Conservation (phyloP, 2,113 vertebrate species). For the Aldabrachelys gigantea region DNA sequence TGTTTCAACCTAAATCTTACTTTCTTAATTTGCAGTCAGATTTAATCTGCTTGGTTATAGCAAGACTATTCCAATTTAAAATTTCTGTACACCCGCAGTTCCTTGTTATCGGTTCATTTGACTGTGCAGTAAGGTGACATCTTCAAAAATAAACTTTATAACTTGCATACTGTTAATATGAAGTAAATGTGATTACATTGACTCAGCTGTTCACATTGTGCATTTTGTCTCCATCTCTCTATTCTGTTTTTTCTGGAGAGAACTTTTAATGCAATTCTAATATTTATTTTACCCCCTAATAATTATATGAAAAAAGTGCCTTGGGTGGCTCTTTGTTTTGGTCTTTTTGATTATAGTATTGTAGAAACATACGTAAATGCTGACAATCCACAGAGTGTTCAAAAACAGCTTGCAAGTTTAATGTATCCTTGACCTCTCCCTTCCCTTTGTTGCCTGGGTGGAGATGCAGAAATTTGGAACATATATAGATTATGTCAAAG, state of each 20-base stretch:
- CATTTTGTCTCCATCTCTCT: neutral
- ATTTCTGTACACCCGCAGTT: neutral
- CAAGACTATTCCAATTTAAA: neutral
- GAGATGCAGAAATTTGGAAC: conserved; percentile 35
- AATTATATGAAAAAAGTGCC: neutral
- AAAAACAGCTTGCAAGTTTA: neutral
- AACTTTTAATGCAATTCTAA: conserved; percentile 4
- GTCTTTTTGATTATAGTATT: neutral
- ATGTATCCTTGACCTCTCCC: neutral
- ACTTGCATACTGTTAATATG: neutral
- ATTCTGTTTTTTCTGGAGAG: no score
- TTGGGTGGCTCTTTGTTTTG: neutral
- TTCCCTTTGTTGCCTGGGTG: conserved; percentile 36
- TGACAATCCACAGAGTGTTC: neutral
- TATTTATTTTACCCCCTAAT: neutral
- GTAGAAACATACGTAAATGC: neutral
- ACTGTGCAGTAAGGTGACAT: neutral
- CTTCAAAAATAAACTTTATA: neutral
- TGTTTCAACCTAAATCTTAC: neutral
- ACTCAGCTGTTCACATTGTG: neutral
- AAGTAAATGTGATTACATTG: neutral
- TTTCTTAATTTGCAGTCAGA: rapidly evolving
- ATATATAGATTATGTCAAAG: neutral
- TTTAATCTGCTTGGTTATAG: neutral
- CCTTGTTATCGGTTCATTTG: neutral